These are phyloP conservation scores for Conchocele bisecta DNA, from an alignment of 2,888 invertebrate genomes.

Conservation along the genomic window DNA sequence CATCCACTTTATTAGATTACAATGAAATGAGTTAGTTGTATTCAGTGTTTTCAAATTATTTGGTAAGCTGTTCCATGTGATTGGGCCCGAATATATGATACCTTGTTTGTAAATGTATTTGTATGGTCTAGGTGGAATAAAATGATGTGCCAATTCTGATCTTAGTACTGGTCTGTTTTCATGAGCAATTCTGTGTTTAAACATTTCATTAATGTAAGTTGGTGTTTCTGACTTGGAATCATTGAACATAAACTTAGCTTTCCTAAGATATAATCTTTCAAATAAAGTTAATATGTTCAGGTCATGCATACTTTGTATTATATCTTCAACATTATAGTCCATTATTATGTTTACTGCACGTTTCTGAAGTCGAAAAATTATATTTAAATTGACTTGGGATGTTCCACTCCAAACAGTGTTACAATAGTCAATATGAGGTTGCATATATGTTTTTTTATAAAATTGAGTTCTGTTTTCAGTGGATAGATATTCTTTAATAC, in stretches of 20 bases:
- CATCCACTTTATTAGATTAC: no score
- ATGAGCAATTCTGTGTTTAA: background rate
- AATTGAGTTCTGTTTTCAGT: background rate
- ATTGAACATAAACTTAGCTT: conserved; percentile 3
- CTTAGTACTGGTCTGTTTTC: background rate
- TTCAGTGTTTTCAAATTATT: background rate
- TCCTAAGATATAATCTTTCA: background rate
- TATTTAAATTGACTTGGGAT: background rate
- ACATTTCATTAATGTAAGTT: background rate
- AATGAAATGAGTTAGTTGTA: background rate
- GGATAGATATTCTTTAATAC: background rate
- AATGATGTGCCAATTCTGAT: background rate
- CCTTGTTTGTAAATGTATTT: background rate
- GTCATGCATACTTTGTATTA: background rate
- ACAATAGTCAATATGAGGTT: conserved; percentile 1
- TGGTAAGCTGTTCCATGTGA: background rate
- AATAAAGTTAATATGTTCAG: background rate
- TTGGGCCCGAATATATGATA: background rate
- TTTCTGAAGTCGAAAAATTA: background rate
- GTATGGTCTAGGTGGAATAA: background rate
- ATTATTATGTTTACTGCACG: background rate
- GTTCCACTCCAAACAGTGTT: background rate
- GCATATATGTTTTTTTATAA: background rate
- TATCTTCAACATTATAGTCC: background rate
- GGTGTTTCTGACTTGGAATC: background rate